Conservation (phyloP, 2,113 vertebrate species). For the Cryptotis parvus region DNA sequence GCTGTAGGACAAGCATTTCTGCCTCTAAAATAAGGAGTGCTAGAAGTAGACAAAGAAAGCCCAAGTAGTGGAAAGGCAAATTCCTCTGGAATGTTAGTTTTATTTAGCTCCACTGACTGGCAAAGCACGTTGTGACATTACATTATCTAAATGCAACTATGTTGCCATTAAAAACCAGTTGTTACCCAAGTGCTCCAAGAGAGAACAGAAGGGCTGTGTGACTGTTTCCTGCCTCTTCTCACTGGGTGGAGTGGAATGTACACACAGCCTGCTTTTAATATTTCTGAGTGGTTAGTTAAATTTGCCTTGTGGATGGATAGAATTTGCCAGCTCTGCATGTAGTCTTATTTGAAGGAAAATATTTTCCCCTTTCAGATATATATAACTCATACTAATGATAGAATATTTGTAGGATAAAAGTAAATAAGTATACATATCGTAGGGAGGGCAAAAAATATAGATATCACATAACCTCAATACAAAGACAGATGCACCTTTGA, state of each 20-base stretch:
- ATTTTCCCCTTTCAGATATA: not conserved
- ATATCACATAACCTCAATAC: constrained; percentile 27
- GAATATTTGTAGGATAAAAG: not conserved
- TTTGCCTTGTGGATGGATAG: too few species aligned
- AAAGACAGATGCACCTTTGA: constrained; percentile 21
- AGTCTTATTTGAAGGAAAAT: constrained; percentile 45
- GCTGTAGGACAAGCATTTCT: constrained; percentile 11
- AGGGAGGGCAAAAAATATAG: too few species aligned
- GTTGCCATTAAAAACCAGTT: constrained; percentile 53
- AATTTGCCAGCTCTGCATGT: not conserved
- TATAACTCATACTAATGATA: not conserved
- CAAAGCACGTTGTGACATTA: constrained; percentile 30
- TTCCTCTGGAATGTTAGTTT: constrained; percentile 50
- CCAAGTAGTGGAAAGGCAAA: not conserved
- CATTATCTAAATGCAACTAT: not conserved
- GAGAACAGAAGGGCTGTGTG: constrained; percentile 30
- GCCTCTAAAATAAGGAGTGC: constrained; percentile 11
- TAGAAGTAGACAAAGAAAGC: constrained; percentile 43
- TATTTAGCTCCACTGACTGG: constrained; percentile 64
- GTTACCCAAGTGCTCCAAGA: constrained; percentile 23
- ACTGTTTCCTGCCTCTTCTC: not conserved
- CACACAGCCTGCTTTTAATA: constrained; percentile 33
- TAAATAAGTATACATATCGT: not conserved
- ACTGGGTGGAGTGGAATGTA: not conserved
- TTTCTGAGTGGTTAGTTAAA: too few species aligned